These are phyloP conservation scores for Parambassis ranga DNA, from an alignment of 2,797 vertebrate species.

Conservation along the genomic window DNA sequence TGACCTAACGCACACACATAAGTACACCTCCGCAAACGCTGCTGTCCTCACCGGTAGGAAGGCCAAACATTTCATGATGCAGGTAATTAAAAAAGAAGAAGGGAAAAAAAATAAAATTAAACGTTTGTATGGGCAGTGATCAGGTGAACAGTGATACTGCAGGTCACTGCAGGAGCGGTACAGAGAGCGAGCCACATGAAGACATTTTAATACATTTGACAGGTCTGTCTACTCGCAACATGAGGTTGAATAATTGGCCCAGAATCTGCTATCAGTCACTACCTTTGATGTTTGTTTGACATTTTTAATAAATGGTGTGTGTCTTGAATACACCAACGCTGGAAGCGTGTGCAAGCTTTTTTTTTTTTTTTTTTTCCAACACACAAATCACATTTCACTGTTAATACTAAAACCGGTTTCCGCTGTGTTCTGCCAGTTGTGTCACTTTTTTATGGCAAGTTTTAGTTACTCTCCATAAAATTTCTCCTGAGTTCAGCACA, in stretches of 20 bases:
- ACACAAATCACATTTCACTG: background rate
- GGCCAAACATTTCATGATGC: conserved; percentile 35
- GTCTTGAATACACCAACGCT: background rate
- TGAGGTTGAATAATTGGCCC: conserved; percentile 22
- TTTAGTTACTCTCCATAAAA: background rate
- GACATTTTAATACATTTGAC: conserved; percentile 15
- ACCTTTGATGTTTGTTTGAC: conserved; percentile 4
- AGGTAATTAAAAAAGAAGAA: conserved; percentile 13
- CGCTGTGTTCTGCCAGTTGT: background rate
- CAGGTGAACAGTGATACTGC: background rate
- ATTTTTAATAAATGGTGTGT: conserved; percentile 2
- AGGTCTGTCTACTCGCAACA: background rate
- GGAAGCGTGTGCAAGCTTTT: background rate
- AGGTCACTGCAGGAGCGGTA: conserved; percentile 1
- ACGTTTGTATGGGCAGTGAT: background rate
- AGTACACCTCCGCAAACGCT: background rate
- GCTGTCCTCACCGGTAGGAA: conserved; percentile 7
- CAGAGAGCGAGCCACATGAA: background rate
- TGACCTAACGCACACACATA: conserved; percentile 21
- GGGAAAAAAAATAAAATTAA: background rate
- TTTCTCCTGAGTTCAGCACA: conserved; percentile 15
- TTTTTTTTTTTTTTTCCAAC: background rate
- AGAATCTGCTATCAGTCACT: conserved; percentile 8
- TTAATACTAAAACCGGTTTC: background rate
- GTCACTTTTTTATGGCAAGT: background rate